phyloP scores from a whole-genome alignment of 2,113 vertebrate species.

The Mobula birostris region DNA sequence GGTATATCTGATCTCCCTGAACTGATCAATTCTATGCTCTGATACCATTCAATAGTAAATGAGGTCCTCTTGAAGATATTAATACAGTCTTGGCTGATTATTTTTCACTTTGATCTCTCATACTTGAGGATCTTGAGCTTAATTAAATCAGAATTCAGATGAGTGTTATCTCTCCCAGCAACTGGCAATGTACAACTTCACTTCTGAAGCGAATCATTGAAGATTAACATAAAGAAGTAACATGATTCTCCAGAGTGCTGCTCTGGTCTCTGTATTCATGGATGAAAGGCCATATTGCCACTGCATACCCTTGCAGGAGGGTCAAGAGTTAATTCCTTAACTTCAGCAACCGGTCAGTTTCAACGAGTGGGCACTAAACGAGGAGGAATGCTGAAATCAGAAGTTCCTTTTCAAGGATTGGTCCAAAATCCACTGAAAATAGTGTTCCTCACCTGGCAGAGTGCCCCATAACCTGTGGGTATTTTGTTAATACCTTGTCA shows the following conservation, averaged over 20 bases:
- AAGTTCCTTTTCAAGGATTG: background rate
- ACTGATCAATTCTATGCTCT: background rate
- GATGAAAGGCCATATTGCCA: background rate
- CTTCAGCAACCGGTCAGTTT: background rate
- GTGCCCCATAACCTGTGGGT: background rate
- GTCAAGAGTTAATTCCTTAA: background rate
- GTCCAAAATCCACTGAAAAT: background rate
- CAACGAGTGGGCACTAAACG: no score
- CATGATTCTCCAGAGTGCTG: background rate
- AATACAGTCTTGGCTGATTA: constrained; percentile 13
- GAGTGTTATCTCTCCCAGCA: background rate
- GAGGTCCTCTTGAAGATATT: background rate
- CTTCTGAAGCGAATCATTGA: background rate
- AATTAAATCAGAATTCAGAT: background rate
- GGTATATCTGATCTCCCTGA: constrained; percentile 17
- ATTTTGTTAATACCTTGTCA: background rate
- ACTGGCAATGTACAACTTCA: background rate
- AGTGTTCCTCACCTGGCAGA: background rate
- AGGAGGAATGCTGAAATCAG: no score
- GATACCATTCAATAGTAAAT: constrained; percentile 24
- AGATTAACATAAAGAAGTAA: background rate
- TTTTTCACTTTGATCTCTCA: constrained; percentile 9
- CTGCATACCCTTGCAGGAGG: background rate
- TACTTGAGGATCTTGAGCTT: background rate
- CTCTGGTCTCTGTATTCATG: background rate